Evolutionary conservation across 2,797 vertebrate genomes (phyloP).

Genomic region (Chaetophractus vellerosus): DNA sequence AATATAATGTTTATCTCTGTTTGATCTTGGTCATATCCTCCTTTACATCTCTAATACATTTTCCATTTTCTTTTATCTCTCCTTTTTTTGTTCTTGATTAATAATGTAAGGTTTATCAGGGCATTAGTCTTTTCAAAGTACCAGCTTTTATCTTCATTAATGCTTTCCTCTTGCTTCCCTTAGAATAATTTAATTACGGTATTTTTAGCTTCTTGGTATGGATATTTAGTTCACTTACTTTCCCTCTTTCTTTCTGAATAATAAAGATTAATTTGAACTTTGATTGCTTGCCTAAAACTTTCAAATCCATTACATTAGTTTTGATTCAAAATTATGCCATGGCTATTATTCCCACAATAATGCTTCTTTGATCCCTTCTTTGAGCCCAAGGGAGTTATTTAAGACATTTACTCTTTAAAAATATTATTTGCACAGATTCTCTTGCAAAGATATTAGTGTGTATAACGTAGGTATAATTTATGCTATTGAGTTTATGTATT

Average conservation of each 20-base stretch:
- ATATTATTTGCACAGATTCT: neutral
- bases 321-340: slow-evolving; percentile 37
- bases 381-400: slow-evolving; percentile 32
- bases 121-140: slow-evolving; percentile 58
- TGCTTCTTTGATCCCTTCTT: neutral
- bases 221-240: slow-evolving; percentile 73
- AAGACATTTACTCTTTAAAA: slow-evolving; percentile 19
- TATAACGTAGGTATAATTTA: neutral
- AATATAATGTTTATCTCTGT: slow-evolving; percentile 61
- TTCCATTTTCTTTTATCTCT: slow-evolving; percentile 46
- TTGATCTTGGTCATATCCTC: slow-evolving; percentile 66
- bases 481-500: neutral
- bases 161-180: slow-evolving; percentile 60
- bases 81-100: slow-evolving; percentile 29
- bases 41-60: slow-evolving; percentile 40
- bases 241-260: slow-evolving; percentile 56
- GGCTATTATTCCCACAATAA: slow-evolving; percentile 13
- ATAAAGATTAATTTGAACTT: slow-evolving; percentile 68
- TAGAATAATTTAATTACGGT: slow-evolving; percentile 58
- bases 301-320: slow-evolving; percentile 14
- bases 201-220: slow-evolving; percentile 64
- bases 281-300: slow-evolving; percentile 41
- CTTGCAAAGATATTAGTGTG: neutral
- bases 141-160: slow-evolving; percentile 68
- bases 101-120: slow-evolving; percentile 24